phyloP scores from a whole-genome alignment of 2,113 vertebrate genomes.

The Atherinomorus stipes region DNA sequence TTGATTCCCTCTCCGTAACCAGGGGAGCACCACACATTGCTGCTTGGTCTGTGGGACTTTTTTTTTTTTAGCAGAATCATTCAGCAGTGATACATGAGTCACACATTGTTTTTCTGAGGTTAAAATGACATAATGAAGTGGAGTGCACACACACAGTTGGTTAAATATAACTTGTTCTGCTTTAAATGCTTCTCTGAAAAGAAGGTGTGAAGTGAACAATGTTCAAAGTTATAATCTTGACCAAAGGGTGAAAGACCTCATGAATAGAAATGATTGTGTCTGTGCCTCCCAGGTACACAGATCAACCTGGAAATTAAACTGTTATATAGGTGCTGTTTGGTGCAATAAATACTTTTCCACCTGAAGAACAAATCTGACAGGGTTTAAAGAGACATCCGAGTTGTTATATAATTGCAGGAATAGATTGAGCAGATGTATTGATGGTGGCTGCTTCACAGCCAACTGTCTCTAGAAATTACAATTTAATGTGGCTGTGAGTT shows the following conservation, averaged over 20 bases:
- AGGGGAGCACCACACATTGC: too few relatives aligned
- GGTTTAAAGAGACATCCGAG: too few relatives aligned
- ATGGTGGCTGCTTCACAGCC: too few relatives aligned
- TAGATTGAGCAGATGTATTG: too few relatives aligned
- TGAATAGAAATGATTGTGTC: conserved; percentile 8
- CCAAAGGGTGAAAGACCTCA: conserved; percentile 14
- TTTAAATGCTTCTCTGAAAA: conserved; percentile 17
- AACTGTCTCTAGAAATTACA: too few relatives aligned
- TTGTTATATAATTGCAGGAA: too few relatives aligned
- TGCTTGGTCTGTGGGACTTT: too few relatives aligned
- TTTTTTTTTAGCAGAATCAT: not conserved
- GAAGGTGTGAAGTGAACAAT: not conserved
- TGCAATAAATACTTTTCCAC: not conserved
- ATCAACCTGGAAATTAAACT: conserved; percentile 19
- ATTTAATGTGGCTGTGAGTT: too few relatives aligned
- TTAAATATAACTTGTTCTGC: conserved; percentile 50
- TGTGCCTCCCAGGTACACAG: conserved; percentile 4
- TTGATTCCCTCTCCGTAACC: too few relatives aligned
- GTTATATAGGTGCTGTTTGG: not conserved
- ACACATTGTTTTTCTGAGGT: conserved; percentile 47
- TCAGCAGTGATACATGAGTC: conserved; percentile 39
- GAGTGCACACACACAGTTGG: conserved; percentile 36
- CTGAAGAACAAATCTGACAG: too few relatives aligned
- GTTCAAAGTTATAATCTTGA: conserved; percentile 21
- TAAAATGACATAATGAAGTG: conserved; percentile 42